Conservation (phyloP, 1,140 invertebrate genomes). For the Periplaneta americana region DNA sequence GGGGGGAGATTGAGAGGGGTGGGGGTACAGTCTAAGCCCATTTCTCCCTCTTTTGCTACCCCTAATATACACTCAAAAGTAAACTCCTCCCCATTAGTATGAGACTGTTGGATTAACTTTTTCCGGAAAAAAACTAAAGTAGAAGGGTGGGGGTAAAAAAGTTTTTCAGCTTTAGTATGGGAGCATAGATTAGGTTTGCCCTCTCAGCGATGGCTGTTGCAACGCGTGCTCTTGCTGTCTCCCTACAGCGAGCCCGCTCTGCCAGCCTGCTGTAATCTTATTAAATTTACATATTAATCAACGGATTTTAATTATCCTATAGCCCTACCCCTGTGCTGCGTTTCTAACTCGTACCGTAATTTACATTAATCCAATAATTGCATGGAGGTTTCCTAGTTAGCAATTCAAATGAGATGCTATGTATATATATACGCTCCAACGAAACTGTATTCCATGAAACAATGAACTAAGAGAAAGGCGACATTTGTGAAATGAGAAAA, state of each 20-base stretch:
- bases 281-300: constrained; percentile 98
- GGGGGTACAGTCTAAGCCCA: background rate
- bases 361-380: constrained; percentile 93
- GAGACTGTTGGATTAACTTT: background rate
- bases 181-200: background rate
- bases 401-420: constrained; percentile 79
- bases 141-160: background rate
- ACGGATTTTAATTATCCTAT: constrained; percentile 89
- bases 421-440: background rate
- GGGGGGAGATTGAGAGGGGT: too few species aligned
- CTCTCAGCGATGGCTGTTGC: background rate
- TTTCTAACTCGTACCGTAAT: constrained; percentile 59
- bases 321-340: background rate
- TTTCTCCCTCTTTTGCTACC: background rate
- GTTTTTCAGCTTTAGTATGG: background rate
- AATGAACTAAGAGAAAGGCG: background rate
- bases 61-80: background rate
- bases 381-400: constrained; percentile 86
- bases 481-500: background rate
- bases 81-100: background rate
- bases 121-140: background rate
- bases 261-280: constrained; percentile 72
- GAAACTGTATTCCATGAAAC: background rate
- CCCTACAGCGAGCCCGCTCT: background rate
- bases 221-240: background rate